Conservation (phyloP, 2,888 invertebrate genomes). For the Conomelus anceps region DNA sequence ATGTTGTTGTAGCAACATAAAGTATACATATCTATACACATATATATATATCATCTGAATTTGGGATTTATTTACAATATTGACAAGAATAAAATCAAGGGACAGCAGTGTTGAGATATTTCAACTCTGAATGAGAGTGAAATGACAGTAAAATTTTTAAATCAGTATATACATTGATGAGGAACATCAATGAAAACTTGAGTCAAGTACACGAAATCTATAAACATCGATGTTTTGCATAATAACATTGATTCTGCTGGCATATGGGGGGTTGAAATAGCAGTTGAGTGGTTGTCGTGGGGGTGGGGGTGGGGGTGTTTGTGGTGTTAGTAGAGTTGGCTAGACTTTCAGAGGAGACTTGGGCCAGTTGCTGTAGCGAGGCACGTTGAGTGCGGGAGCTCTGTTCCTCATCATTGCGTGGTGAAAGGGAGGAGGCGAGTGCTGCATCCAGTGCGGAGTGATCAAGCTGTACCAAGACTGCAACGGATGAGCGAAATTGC, state of each 20-base stretch:
- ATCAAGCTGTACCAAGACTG: constrained; percentile 32
- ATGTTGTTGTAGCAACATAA: not conserved
- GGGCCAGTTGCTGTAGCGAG: not conserved
- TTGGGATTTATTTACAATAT: not conserved
- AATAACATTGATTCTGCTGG: not conserved
- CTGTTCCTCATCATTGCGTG: constrained; percentile 22
- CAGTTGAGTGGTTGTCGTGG: not conserved
- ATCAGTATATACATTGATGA: not conserved
- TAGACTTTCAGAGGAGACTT: not conserved
- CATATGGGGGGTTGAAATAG: not conserved
- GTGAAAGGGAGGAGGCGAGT: constrained; percentile 31
- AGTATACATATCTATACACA: not conserved
- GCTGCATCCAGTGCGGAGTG: constrained; percentile 33
- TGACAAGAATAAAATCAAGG: not conserved
- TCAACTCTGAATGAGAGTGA: not conserved
- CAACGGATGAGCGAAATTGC: constrained; percentile 8
- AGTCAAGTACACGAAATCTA: not conserved
- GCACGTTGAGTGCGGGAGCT: too few species aligned
- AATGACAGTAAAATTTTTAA: not conserved
- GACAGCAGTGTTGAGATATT: not conserved
- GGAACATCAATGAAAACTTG: not conserved
- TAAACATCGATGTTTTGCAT: not conserved
- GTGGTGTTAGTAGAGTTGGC: not conserved
- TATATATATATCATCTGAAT: not conserved
- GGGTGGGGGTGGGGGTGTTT: not conserved